phyloP scores from a whole-genome alignment of 2,888 invertebrate genomes.

The Flexamia atlantica region DNA sequence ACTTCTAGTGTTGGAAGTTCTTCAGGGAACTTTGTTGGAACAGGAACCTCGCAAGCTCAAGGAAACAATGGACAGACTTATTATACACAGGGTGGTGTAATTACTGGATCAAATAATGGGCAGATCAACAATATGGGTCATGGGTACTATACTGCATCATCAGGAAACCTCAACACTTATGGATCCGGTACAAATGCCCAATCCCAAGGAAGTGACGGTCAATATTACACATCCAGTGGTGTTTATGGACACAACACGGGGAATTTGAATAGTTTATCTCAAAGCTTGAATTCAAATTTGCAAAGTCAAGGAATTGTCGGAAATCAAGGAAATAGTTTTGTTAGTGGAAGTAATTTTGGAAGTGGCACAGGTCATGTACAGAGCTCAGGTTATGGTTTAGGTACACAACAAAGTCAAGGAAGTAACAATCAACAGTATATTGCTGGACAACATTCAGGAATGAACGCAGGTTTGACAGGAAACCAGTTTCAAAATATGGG shows the following conservation, averaged over 20 bases:
- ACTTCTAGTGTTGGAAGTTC: background rate
- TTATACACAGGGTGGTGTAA: background rate
- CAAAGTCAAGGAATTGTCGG: background rate
- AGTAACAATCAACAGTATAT: background rate
- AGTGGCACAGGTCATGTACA: background rate
- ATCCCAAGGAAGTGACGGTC: background rate
- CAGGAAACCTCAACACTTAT: background rate
- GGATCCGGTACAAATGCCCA: conserved; percentile 3
- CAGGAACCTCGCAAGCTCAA: background rate
- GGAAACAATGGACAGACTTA: background rate
- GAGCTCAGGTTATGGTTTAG: background rate
- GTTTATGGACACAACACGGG: background rate
- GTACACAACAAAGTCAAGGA: conserved; percentile 4
- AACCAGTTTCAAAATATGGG: conserved; percentile 4
- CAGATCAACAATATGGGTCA: background rate
- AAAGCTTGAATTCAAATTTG: background rate
- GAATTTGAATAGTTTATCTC: conserved; percentile 1
- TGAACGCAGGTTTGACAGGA: background rate
- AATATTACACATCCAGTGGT: background rate
- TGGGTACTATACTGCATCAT: conserved; percentile 9
- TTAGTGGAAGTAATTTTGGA: background rate
- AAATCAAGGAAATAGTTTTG: background rate
- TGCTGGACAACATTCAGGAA: background rate
- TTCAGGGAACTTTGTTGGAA: background rate
- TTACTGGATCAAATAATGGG: conserved; percentile 2